Base-by-base conservation (phyloP, 2,797 vertebrate species). In the Sebastiscus tertius region DNA sequence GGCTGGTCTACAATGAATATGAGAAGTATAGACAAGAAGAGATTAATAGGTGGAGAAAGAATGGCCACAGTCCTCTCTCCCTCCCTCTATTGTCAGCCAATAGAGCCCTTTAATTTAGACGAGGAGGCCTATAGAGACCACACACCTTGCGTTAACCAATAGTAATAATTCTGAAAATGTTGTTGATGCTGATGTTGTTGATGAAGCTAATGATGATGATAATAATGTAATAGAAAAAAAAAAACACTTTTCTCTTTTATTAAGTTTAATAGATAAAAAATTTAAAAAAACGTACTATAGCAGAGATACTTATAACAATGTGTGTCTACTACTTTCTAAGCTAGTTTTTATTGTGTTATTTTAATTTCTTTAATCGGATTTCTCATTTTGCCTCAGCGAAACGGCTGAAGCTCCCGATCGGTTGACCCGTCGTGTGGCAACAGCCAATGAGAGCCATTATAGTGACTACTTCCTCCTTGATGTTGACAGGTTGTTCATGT, bases 231-330 rank as follows among this genome's bases (percentile, higher is more conserved):
- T 85, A 85, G 77, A 77, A 77, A 81, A 82, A 11, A 71, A 82
- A 83, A 60, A 93, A 92, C 82, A 80, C 66, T 78, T 88, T 90
- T 91, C 78, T 93, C 88, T 92, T 92, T 93, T 94, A 91, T 88
- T 90, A 92, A 94, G 77, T 93, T 93, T 88, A 88, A 91, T 88
- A 91, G 85, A 91, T 82, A 39, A 73, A 68, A 81, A 66, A 67
- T 75, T 75, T 66, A 85, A 88, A 84, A 81, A 82, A 77, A 87
- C 36, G 76, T 81, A 83, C 71, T 87, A 92, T 93, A 94, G 92
- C 89, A 92, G 91, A 94, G 86, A 92, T 92, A 93, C 89, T 91
- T 92, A 85, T 88, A 90, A 89, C 70, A 67, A 79, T 91, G 90
- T 94, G 92, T 95, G 90, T 94, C 81, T 87, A 83, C 68, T 83